Percentiles rank a stretch among this genome's conserved stretches.
Evolutionary conservation across 1,140 invertebrate species (phyloP).

Genomic region (Pissodes strobi): DNA sequence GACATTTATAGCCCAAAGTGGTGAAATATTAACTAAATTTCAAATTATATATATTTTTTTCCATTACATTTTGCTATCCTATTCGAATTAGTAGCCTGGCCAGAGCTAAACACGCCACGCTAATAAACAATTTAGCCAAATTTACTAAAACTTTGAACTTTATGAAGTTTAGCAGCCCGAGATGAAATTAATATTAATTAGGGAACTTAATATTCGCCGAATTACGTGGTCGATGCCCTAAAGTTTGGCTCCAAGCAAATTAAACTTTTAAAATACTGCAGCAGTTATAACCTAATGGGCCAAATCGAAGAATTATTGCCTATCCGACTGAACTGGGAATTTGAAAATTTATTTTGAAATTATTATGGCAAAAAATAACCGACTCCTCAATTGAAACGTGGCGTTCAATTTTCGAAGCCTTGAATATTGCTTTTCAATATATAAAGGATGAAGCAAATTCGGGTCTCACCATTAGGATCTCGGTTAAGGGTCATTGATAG

Average conservation of each 20-base stretch:
- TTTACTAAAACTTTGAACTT: conserved; percentile 22
- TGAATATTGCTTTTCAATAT: no score
- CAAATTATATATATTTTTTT: no score
- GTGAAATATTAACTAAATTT: no score
- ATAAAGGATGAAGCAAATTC: no score
- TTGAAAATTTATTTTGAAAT: background rate
- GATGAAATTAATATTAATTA: conserved; percentile 29
- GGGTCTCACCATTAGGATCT: no score
- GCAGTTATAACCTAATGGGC: conserved; percentile 5
- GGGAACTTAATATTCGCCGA: conserved; percentile 24
- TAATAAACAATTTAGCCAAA: conserved; percentile 27
- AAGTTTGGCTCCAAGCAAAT: conserved; percentile 20
- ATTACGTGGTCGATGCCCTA: conserved; percentile 20
- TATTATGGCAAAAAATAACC: background rate
- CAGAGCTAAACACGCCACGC: no score
- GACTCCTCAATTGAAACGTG: background rate
- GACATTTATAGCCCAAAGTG: no score
- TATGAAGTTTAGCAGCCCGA: conserved; percentile 21
- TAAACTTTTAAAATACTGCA: conserved; percentile 23
- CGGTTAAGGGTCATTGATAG: no score
- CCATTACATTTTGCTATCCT: no score
- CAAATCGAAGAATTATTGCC: conserved; percentile 13
- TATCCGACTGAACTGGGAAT: background rate
- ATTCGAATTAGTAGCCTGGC: no score
- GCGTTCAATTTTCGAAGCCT: no score